Conservation (phyloP, 2,797 vertebrate genomes). For the Pantherophis alleghaniensis region DNA sequence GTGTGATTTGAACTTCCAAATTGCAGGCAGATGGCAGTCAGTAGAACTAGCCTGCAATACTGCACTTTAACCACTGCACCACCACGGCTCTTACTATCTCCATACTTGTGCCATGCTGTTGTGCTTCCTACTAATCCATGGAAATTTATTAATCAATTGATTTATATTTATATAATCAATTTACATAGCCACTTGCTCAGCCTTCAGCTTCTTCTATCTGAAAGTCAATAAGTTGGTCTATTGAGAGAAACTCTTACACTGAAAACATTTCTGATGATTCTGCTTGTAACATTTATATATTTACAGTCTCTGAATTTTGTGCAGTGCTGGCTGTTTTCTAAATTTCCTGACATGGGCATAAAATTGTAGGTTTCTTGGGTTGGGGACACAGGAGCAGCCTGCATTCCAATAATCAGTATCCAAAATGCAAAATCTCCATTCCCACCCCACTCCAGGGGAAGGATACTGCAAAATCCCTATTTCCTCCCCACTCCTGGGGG, state of each 20-base stretch:
- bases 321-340: not conserved
- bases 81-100: not conserved
- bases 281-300: not conserved
- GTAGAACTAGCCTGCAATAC: no score
- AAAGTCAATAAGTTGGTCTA: not conserved
- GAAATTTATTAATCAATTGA: not conserved
- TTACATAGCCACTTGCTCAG: not conserved
- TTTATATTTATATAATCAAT: not conserved
- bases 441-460: no score
- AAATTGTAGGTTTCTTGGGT: not conserved
- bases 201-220: not conserved
- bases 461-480: no score
- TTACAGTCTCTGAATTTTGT: not conserved
- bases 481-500: no score
- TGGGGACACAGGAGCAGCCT: not conserved
- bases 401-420: not conserved
- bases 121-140: not conserved
- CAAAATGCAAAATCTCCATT: not conserved
- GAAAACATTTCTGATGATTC: not conserved
- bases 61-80: no score
- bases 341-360: not conserved
- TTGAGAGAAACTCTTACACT: not conserved
- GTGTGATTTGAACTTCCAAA: no score
- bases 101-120: not conserved
- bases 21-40: no score